These are phyloP conservation scores for Atrina japonica DNA, from an alignment of 2,888 invertebrate species.

Conservation along the genomic window DNA sequence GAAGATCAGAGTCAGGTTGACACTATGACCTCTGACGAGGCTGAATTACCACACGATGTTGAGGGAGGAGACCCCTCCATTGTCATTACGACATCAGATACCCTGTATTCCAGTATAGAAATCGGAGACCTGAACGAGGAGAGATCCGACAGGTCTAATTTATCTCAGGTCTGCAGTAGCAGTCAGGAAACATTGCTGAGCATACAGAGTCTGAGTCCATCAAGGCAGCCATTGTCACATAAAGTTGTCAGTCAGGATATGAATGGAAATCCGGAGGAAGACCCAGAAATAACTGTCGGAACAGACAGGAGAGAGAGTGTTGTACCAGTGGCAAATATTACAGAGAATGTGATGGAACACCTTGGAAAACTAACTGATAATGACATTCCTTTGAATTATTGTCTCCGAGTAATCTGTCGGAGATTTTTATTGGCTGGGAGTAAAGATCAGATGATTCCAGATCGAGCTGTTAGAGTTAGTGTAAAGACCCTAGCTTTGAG, in stretches of 20 bases:
- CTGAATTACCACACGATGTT: conserved; percentile 32
- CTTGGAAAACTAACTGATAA: conserved; percentile 83
- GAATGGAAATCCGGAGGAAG: conserved; percentile 70
- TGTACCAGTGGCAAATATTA: conserved; percentile 37
- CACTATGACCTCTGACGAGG: conserved; percentile 19
- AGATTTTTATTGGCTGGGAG: conserved; percentile 88
- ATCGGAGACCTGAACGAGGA: conserved; percentile 77
- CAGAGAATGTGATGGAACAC: conserved; percentile 31
- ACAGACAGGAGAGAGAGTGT: conserved; percentile 7
- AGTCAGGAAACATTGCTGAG: conserved; percentile 76
- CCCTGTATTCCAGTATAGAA: conserved; percentile 76
- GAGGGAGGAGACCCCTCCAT: conserved; percentile 49
- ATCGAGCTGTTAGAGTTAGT: conserved; percentile 91
- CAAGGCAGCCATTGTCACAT: conserved; percentile 49
- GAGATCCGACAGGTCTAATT: conserved; percentile 69
- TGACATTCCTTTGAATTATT: conserved; percentile 87
- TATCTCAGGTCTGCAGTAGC: conserved; percentile 68
- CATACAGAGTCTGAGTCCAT: conserved; percentile 71
- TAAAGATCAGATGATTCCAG: conserved; percentile 83
- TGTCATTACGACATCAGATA: conserved; percentile 63
- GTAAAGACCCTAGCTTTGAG: conserved; percentile 93
- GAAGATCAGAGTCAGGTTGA: conserved; percentile 9
- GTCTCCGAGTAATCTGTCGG: conserved; percentile 87
- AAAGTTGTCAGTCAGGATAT: conserved; percentile 65
- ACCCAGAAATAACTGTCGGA: conserved; percentile 15